Percentiles rank a stretch among this genome's conserved stretches.
These are phyloP conservation scores for Diuraphis noxia DNA, from an alignment of 1,140 invertebrate genomes.

Conservation along the genomic window DNA sequence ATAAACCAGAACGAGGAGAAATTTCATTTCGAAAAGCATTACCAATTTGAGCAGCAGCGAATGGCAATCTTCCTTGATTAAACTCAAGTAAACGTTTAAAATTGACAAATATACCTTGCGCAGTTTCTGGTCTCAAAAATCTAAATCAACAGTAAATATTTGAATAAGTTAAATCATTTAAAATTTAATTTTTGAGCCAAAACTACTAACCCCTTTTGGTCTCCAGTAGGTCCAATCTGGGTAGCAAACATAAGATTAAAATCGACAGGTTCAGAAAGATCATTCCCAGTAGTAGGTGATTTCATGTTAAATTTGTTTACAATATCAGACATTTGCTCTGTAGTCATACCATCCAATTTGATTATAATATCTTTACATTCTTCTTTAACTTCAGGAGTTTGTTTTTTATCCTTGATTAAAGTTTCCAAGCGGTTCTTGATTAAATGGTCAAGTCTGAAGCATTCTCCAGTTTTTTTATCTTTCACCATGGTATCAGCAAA, in stretches of 20 bases:
- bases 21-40: slow-evolving; percentile 99
- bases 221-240: slow-evolving; percentile 93
- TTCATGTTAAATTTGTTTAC: slow-evolving; percentile 90
- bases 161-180: neutral
- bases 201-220: slow-evolving; percentile 76
- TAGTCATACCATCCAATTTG: slow-evolving; percentile 84
- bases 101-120: slow-evolving; percentile 99
- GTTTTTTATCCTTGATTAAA: slow-evolving; percentile 82
- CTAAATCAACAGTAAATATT: slow-evolving; percentile 60
- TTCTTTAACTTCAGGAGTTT: slow-evolving; percentile 69
- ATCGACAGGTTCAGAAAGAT: slow-evolving; percentile 91
- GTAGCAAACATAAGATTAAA: slow-evolving; percentile 99
- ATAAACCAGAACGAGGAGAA: slow-evolving; percentile 93
- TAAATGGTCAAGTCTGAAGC: slow-evolving; percentile 96
- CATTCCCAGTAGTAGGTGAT: slow-evolving; percentile 91
- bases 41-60: slow-evolving; percentile 97
- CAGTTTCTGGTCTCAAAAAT: slow-evolving; percentile 95
- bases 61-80: slow-evolving; percentile 94
- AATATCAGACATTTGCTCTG: slow-evolving; percentile 84
- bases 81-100: slow-evolving; percentile 96
- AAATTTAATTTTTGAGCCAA: neutral
- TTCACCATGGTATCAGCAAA: slow-evolving; percentile 99
- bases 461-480: slow-evolving; percentile 93
- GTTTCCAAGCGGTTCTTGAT: slow-evolving; percentile 96
- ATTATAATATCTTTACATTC: slow-evolving; percentile 81